Percentiles rank a stretch among this genome's conserved stretches.
phyloP scores from a whole-genome alignment of 1,140 invertebrate genomes.

The Anastatus disparis region DNA sequence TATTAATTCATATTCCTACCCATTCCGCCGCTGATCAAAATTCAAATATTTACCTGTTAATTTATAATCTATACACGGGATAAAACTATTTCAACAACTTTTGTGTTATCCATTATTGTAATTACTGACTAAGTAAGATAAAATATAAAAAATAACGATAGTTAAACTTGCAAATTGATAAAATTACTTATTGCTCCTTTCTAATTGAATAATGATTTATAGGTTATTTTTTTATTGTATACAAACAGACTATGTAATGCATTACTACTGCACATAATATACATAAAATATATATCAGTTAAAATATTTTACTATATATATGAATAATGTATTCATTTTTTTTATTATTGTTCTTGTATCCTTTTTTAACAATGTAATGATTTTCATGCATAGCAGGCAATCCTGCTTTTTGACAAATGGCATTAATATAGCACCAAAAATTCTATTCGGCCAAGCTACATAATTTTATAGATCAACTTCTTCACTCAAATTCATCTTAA shows the following conservation, averaged over 20 bases:
- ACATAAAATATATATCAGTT: too few relatives aligned
- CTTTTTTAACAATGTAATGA: constrained; percentile 98
- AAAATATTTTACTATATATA: too few relatives aligned
- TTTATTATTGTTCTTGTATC: constrained; percentile 99
- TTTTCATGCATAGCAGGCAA: constrained; percentile 99
- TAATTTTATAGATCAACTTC: constrained; percentile 99
- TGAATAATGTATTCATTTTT: constrained; percentile 97
- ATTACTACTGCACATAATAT: too few relatives aligned
- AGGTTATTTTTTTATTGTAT: constrained; percentile 32
- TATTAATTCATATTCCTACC: too few relatives aligned
- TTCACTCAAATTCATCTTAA: constrained; percentile 99
- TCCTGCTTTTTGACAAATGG: constrained; percentile 98
- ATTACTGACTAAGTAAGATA: too few relatives aligned
- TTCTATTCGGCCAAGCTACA: constrained; percentile 96
- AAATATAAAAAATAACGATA: too few relatives aligned
- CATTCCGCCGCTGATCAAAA: too few relatives aligned
- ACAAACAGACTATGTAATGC: too few relatives aligned
- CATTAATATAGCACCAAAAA: constrained; percentile 99
- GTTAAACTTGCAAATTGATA: too few relatives aligned
- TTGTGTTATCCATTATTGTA: constrained; percentile 11
- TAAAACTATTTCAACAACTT: constrained; percentile 49
- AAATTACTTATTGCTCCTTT: too few relatives aligned
- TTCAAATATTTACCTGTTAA: too few relatives aligned
- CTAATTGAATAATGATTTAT: too few relatives aligned
- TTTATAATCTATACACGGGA: constrained; percentile 56